Base-by-base conservation (phyloP, 2,113 vertebrate genomes). In the Argyrosomus japonicus region DNA sequence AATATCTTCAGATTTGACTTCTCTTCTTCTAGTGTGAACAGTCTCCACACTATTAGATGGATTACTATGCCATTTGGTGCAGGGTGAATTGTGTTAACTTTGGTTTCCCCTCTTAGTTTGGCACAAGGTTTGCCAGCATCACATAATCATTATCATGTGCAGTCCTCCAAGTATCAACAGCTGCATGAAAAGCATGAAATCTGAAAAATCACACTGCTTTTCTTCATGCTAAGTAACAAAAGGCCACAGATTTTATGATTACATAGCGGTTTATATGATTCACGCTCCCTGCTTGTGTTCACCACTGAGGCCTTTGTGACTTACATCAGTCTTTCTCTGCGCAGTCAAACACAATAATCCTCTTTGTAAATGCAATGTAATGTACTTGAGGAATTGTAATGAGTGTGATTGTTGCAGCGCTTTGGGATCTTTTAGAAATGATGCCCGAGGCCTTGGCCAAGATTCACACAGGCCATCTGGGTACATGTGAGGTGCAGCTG, bases 381-480 rank as follows among this genome's bases (percentile, higher is more conserved):
- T 73, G 67, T 71, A 79, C 53, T 81, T 53, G 71, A 76, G 68
- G 54, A 73, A 82, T 91, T 75, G 9, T 72, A 77, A 87, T 83
- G 76, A 84, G 51, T 61, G 47, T 86, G 50, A 75, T 71, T 88
- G 83, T 87, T 60, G 50, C 79, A 62, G 57, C 18, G 25, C 83
- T 87, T 65, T 80, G 61, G 84, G 80, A 77, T 79, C 43, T 58
- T 74, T 88, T 77, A 70, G 65, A 68, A 82, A 78, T 80, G 77
- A 83, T 78, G 80, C 77, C 79, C 2, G 29, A 82, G 64, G 65
- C 80, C 75, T 82, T 88, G 78, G 87, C 87, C 84, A 36, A 50
- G 80, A 75, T 60, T 84, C 81, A 79, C 45, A 68, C 45, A 8
- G 81, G 79, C 90, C 88, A 84, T 91, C 86, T 92, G 87, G 72